phyloP scores from a whole-genome alignment of 2,113 vertebrate species.

The Sminthopsis crassicaudata region DNA sequence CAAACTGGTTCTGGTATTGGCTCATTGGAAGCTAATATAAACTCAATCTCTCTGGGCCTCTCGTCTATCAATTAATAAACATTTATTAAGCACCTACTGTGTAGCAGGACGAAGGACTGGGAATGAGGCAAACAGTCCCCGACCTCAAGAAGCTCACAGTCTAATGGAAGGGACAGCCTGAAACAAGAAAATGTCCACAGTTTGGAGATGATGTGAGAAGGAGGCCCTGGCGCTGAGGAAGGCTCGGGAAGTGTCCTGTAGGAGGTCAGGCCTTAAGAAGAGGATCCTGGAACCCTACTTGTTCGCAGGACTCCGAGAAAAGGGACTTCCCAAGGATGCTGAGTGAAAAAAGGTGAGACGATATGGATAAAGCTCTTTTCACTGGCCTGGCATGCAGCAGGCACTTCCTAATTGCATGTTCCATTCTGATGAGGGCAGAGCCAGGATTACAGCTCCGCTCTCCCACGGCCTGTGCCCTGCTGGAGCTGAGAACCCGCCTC shows the following conservation, averaged over 20 bases:
- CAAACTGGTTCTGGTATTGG: background rate
- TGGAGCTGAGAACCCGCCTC: background rate
- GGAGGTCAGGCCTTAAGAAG: background rate
- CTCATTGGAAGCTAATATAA: background rate
- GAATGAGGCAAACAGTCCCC: background rate
- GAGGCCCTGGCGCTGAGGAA: background rate
- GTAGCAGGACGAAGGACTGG: background rate
- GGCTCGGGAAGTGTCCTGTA: too few species aligned
- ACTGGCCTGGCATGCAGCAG: background rate
- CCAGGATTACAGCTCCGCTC: background rate
- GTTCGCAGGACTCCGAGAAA: too few species aligned
- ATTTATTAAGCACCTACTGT: background rate
- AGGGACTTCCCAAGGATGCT: background rate
- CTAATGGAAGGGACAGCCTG: background rate
- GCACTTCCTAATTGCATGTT: background rate
- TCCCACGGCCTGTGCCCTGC: background rate
- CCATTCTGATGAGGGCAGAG: background rate
- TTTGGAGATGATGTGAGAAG: background rate
- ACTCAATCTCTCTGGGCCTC: background rate
- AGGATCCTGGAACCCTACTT: too few species aligned
- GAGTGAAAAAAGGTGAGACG: background rate
- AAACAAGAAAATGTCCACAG: background rate
- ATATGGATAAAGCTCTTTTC: background rate
- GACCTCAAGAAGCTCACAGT: background rate
- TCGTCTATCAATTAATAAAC: conserved; percentile 8